Conservation (phyloP, 2,888 invertebrate genomes). For the Trissolcus brochymenae region DNA sequence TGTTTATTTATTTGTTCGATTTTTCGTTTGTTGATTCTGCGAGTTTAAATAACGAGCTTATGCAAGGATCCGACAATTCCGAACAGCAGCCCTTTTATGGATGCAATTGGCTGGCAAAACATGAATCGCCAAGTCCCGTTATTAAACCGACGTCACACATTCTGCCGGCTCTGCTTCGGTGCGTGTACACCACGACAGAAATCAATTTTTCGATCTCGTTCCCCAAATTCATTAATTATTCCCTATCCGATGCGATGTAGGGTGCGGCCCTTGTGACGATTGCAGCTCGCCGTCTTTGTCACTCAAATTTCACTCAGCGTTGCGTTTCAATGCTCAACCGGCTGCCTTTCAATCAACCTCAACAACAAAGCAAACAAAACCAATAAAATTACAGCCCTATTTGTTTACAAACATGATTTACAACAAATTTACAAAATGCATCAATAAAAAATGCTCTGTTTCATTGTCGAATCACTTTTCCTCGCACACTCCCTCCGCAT, state of each 20-base stretch:
- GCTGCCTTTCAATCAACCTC: no score
- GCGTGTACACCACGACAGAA: slow-evolving; percentile 17
- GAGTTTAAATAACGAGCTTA: background rate
- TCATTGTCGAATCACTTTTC: no score
- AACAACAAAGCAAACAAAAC: no score
- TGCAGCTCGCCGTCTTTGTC: background rate
- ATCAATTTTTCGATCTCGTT: slow-evolving; percentile 35
- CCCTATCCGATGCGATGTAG: slow-evolving; percentile 3
- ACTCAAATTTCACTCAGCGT: no score
- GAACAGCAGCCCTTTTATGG: slow-evolving; percentile 49
- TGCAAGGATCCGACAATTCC: background rate
- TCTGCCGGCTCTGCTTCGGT: slow-evolving; percentile 14
- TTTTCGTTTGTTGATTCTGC: background rate
- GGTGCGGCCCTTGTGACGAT: slow-evolving; percentile 19
- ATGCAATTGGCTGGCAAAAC: slow-evolving; percentile 50
- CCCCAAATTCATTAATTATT: slow-evolving; percentile 26
- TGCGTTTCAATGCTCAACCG: no score
- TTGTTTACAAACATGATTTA: no score
- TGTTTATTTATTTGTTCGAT: background rate
- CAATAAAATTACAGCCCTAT: no score
- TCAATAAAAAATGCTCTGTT: no score
- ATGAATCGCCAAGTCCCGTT: slow-evolving; percentile 45
- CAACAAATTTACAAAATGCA: no score
- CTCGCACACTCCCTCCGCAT: no score
- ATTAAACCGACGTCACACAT: slow-evolving; percentile 11